A percentile compares a stretch with the other conserved stretches of the same genome.
phyloP scores from a whole-genome alignment of 2,888 invertebrate genomes.

The Hyles lineata region DNA sequence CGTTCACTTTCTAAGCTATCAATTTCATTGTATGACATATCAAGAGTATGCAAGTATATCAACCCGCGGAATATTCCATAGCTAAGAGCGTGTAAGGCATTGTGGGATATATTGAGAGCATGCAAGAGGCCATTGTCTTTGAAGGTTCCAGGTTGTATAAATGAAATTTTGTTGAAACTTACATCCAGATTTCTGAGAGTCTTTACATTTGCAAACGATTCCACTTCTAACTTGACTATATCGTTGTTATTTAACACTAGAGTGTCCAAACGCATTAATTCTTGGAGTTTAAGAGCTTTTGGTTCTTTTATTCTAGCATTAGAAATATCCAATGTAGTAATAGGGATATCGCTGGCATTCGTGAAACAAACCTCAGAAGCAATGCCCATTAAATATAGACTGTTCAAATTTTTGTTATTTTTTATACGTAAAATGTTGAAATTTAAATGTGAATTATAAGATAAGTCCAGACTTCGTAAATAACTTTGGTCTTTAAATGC shows the following conservation, averaged over 20 bases:
- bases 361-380: slow-evolving; percentile 48
- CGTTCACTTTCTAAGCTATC: slow-evolving; percentile 59
- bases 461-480: slow-evolving; percentile 60
- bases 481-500: slow-evolving; percentile 51
- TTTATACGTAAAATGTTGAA: slow-evolving; percentile 48
- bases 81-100: slow-evolving; percentile 51
- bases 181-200: slow-evolving; percentile 56
- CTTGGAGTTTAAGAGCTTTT: slow-evolving; percentile 48
- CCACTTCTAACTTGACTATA: slow-evolving; percentile 50
- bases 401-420: slow-evolving; percentile 44
- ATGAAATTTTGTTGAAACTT: slow-evolving; percentile 61
- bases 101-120: slow-evolving; percentile 66
- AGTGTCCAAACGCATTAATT: slow-evolving; percentile 46
- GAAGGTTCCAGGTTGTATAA: slow-evolving; percentile 65
- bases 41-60: slow-evolving; percentile 53
- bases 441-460: slow-evolving; percentile 56
- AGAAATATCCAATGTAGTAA: slow-evolving; percentile 53
- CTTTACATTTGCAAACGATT: slow-evolving; percentile 52
- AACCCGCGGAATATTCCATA: slow-evolving; percentile 67
- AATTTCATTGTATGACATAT: slow-evolving; percentile 66
- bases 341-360: slow-evolving; percentile 37
- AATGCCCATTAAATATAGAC: slow-evolving; percentile 57
- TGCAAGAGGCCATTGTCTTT: slow-evolving; percentile 55
- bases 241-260: slow-evolving; percentile 58
- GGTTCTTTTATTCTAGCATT: slow-evolving; percentile 53